Evolutionary conservation across 1,140 invertebrate genomes (phyloP).

Genomic region (Gryon sp.): DNA sequence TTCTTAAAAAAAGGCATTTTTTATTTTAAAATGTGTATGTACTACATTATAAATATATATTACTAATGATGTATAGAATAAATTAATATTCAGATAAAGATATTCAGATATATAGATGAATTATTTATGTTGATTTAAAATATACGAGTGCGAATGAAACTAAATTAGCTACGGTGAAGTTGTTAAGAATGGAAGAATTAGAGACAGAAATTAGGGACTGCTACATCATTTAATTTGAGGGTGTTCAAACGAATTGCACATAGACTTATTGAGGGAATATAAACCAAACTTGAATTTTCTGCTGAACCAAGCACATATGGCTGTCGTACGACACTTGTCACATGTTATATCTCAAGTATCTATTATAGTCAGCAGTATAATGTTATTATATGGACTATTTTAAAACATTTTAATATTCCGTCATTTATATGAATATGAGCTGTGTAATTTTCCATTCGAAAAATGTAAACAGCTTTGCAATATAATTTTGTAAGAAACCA

Average conservation of each 20-base stretch:
- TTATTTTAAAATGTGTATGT: too few relatives aligned
- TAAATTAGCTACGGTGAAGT: slow-evolving; percentile 66
- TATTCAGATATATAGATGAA: not conserved
- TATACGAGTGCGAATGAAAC: slow-evolving; percentile 61
- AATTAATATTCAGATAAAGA: not conserved
- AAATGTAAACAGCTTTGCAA: not conserved
- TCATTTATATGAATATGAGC: slow-evolving; percentile 11
- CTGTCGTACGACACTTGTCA: slow-evolving; percentile 53
- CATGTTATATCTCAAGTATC: slow-evolving; percentile 36
- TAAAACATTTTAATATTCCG: slow-evolving; percentile 34
- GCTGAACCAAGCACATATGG: slow-evolving; percentile 63
- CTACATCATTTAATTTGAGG: slow-evolving; percentile 72
- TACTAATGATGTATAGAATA: too few relatives aligned
- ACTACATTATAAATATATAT: too few relatives aligned
- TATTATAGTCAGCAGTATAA: slow-evolving; percentile 27
- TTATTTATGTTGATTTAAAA: too few relatives aligned
- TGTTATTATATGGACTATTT: slow-evolving; percentile 43
- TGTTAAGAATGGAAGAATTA: slow-evolving; percentile 67
- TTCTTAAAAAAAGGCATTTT: too few relatives aligned
- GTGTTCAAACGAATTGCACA: slow-evolving; percentile 43
- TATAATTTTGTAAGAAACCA: too few relatives aligned
- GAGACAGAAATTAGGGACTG: slow-evolving; percentile 71
- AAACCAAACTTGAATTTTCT: slow-evolving; percentile 41
- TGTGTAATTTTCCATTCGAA: slow-evolving; percentile 24
- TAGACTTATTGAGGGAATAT: slow-evolving; percentile 53